These are phyloP conservation scores for Rhynchonycteris naso DNA, from an alignment of 2,797 vertebrate genomes.

Conservation along the genomic window DNA sequence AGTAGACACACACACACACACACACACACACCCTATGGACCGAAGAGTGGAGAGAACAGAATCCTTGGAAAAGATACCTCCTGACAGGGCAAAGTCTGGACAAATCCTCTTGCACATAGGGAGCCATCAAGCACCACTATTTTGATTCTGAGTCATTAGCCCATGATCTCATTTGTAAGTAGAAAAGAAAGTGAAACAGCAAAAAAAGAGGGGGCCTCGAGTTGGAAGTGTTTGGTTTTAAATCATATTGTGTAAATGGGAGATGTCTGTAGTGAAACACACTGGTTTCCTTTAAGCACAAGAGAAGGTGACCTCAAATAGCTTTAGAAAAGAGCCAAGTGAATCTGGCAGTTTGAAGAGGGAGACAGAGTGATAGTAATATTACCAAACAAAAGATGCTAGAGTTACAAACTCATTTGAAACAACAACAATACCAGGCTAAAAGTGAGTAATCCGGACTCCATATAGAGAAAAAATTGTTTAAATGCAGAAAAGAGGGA, in stretches of 20 bases:
- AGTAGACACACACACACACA: neutral
- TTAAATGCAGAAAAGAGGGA: neutral
- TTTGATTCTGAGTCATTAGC: neutral
- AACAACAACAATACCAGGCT: neutral
- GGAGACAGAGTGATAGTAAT: neutral
- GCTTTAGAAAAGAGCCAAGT: neutral
- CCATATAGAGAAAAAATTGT: neutral
- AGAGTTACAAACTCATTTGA: neutral
- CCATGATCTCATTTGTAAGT: neutral
- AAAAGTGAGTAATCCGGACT: neutral
- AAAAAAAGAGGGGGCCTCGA: neutral
- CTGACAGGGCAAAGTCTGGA: neutral
- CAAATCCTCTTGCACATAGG: neutral
- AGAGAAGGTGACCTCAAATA: neutral
- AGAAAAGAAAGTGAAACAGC: neutral
- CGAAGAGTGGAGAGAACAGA: neutral
- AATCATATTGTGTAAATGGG: neutral
- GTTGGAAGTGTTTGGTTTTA: neutral
- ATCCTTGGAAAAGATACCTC: conserved; percentile 24
- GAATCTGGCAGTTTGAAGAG: neutral
- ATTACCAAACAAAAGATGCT: neutral
- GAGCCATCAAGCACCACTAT: neutral
- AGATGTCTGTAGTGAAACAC: neutral
- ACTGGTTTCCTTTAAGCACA: neutral
- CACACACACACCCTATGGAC: no score